Percentiles rank a stretch among this genome's conserved stretches.
These are phyloP conservation scores for Molothrus aeneus DNA, from an alignment of 2,797 vertebrate genomes.

Conservation along the genomic window DNA sequence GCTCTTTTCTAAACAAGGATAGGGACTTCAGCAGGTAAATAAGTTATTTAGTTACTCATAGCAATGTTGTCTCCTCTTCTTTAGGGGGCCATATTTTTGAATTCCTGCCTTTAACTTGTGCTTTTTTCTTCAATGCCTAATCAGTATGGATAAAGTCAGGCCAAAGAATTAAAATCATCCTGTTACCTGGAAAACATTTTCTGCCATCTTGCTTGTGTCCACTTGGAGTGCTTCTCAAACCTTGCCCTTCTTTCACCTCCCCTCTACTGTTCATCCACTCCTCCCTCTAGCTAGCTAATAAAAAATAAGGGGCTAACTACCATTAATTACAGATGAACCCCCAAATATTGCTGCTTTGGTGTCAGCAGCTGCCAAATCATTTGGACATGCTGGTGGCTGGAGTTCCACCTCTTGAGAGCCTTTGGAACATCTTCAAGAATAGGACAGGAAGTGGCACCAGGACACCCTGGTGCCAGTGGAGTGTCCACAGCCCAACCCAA, in stretches of 20 bases:
- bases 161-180: not conserved
- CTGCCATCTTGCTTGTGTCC: not conserved
- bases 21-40: not conserved
- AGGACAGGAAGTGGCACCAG: not conserved
- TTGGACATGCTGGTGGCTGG: not conserved
- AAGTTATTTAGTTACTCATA: not conserved
- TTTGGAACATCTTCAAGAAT: not conserved
- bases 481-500: not conserved
- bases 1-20: not conserved
- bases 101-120: not conserved
- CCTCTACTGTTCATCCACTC: not conserved
- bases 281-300: not conserved
- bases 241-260: not conserved
- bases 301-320: not conserved
- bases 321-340: not conserved
- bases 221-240: not conserved
- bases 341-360: not conserved
- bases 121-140: not conserved
- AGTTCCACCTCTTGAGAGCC: not conserved
- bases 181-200: not conserved
- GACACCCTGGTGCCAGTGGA: not conserved
- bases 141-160: not conserved
- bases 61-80: not conserved
- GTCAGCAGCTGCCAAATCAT: not conserved
- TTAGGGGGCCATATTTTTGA: not conserved